These are phyloP conservation scores for Napeogenes sylphis DNA, from an alignment of 2,888 invertebrate genomes.

Conservation along the genomic window DNA sequence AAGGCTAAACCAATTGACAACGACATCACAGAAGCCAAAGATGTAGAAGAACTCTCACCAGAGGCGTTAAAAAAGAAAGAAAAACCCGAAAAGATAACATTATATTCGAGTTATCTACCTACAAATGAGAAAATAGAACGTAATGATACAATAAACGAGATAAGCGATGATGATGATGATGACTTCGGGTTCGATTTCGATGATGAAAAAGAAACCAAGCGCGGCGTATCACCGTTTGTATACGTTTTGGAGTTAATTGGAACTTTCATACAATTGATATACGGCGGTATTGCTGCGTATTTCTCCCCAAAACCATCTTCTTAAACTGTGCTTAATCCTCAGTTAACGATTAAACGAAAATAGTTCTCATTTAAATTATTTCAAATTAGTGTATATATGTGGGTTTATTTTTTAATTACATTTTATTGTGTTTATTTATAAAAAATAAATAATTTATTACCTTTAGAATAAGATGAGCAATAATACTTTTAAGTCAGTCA, in stretches of 20 bases:
- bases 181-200: slow-evolving; percentile 42
- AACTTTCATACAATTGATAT: slow-evolving; percentile 55
- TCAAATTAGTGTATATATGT: too few species aligned
- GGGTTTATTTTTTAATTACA: too few species aligned
- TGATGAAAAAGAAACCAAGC: slow-evolving; percentile 32
- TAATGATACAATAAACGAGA: slow-evolving; percentile 36
- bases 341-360: too few species aligned
- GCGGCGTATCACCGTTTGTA: slow-evolving; percentile 46
- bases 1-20: slow-evolving; percentile 47
- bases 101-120: slow-evolving; percentile 56
- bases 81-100: slow-evolving; percentile 63
- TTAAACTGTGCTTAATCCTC: neutral
- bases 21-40: slow-evolving; percentile 47
- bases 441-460: too few species aligned
- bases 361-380: too few species aligned
- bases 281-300: slow-evolving; percentile 51
- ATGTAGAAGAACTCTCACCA: slow-evolving; percentile 59
- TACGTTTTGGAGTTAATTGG: slow-evolving; percentile 56
- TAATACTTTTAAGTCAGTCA: too few species aligned
- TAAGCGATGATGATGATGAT: slow-evolving; percentile 41
- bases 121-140: slow-evolving; percentile 27
- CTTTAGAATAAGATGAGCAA: too few species aligned
- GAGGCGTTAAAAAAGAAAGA: slow-evolving; percentile 47
- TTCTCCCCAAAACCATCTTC: slow-evolving; percentile 36
- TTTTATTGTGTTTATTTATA: too few species aligned